A percentile compares a stretch with the other conserved stretches of the same genome.
Conservation (phyloP, 2,113 vertebrate species). For the Cepphus grylle region DNA sequence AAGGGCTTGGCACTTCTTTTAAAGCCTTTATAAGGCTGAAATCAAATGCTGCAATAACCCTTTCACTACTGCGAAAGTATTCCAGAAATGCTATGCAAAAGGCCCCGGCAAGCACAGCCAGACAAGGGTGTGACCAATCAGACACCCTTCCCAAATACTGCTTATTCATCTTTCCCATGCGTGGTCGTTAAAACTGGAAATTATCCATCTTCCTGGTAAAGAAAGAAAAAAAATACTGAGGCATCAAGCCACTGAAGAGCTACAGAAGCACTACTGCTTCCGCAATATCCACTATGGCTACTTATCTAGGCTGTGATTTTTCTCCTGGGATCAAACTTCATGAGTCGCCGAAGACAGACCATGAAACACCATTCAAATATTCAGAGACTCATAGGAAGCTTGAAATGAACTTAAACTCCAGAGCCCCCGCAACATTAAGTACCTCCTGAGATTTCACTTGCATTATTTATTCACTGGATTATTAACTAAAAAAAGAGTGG, state of each 20-base stretch:
- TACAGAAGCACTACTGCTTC: background rate
- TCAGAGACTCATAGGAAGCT: slow-evolving; percentile 5
- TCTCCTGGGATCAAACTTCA: slow-evolving; percentile 10
- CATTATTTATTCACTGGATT: background rate
- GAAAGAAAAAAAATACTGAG: slow-evolving; percentile 2
- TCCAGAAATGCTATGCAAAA: slow-evolving; percentile 9
- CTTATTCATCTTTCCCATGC: slow-evolving; percentile 24
- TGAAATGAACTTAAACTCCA: slow-evolving; percentile 9
- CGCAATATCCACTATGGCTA: background rate
- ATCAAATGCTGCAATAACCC: slow-evolving; percentile 8
- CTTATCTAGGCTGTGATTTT: slow-evolving; percentile 21
- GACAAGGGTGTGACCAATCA: background rate
- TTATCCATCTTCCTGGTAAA: background rate
- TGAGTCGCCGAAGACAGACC: background rate
- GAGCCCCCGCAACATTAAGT: background rate
- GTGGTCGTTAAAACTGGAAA: background rate
- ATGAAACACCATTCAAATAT: slow-evolving; percentile 12
- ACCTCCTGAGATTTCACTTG: slow-evolving; percentile 14
- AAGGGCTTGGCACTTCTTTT: background rate
- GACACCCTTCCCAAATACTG: slow-evolving; percentile 25
- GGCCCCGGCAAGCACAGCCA: background rate
- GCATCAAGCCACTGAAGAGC: background rate
- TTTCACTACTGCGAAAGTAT: background rate
- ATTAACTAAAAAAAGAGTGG: slow-evolving; percentile 1
- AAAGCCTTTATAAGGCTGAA: background rate